Base-by-base conservation (phyloP, 2,113 vertebrate species). In the Rhipidura dahli region DNA sequence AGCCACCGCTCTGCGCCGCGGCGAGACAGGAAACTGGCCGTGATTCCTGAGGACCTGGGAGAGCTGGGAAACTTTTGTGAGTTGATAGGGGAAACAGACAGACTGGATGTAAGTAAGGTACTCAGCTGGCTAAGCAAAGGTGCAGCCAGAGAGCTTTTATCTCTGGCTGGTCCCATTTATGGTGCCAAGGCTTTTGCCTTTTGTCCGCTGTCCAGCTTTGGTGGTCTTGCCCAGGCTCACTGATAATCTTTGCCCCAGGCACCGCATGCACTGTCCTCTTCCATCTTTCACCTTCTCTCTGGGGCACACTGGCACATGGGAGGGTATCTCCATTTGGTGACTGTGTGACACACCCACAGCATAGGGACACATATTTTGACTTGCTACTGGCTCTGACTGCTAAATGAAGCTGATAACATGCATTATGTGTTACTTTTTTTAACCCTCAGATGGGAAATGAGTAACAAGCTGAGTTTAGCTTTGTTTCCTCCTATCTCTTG, bases 211-310 rank as follows among this genome's bases (percentile, higher is more conserved):
- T 19, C 18, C 37, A 12, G 35, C 31, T 83, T 27, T 27, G 39
- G 22, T 4, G 4, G 18, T 9, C 3, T 70, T 7, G 12, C 16
- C 9, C 10, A 20, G 44, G 37, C 17, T 78, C 5, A 1, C 4
- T 9, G 33, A 26, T 24, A n/a, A 15, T 13, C 40, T 51, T 9
- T 66, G 56, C 7, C 26, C 30, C 81, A 90, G 51, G 3, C 39
- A 27, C 35, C 18, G 37, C 47, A 9, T 24, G 10, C 44, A 83
- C 27, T 0, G 0, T 27, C 47, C 44, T 57, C 51, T 66, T 72
- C 35, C 13, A 44, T 31, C 66, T 51, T 71, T 37, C 44, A 60
- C 1, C 20, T 69, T 28, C 54, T 83, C 16, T 31, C 49, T 64
- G 21, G 59, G 24, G 60, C 24, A 18, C 0, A 0, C 10, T 68